Evolutionary conservation across 2,797 vertebrate species (phyloP), one percentile per base, ranked within the genome.

Genomic region (Clarias laeviceps): DNA sequence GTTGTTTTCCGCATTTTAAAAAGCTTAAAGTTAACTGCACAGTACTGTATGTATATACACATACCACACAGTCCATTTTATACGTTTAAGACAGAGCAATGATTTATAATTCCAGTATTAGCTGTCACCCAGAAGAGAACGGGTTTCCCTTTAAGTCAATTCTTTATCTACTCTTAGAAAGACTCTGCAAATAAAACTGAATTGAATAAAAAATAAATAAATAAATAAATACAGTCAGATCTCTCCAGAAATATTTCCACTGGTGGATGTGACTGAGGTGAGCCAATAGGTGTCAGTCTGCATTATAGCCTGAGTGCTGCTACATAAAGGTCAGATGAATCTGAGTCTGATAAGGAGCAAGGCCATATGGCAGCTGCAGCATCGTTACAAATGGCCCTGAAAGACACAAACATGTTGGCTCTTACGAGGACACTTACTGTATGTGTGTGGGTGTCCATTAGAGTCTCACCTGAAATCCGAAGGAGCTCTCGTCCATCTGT

Each of bases 261-360:
- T 17, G 32, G 34, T 2, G 84, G 80, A 90, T 90, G 90, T 91
- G 91, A 87, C 90, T 17, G 0, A 83, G 82, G 88, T 91, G 87
- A 84, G 90, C 94, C 94, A 94, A 93, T 91, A 94, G 94, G 92
- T 92, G 94, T 94, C 94, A 94, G 93, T 82, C 93, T 93, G 92
- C 90, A 62, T 89, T 91, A 90, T 90, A 84, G 61, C 83, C 91
- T 88, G 54, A 59, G 59, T 62, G 57, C 22, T 5, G 61, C 57
- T 62, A n/a, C 57, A 70, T 0, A 73, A 32, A 83, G 29, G 82
- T 64, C 76, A 87, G 29, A 69, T 78, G 65, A 90, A 65, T 74
- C 85, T 20, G 56, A 87, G 80, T 29, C 83, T 79, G 84, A 83
- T 88, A 89, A 88, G 90, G 56, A 76, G 80, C 82, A 83, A 76